Percentiles rank a stretch among this genome's conserved stretches.
phyloP scores from a whole-genome alignment of 2,888 invertebrate species.

The Herminia tarsipennalis region DNA sequence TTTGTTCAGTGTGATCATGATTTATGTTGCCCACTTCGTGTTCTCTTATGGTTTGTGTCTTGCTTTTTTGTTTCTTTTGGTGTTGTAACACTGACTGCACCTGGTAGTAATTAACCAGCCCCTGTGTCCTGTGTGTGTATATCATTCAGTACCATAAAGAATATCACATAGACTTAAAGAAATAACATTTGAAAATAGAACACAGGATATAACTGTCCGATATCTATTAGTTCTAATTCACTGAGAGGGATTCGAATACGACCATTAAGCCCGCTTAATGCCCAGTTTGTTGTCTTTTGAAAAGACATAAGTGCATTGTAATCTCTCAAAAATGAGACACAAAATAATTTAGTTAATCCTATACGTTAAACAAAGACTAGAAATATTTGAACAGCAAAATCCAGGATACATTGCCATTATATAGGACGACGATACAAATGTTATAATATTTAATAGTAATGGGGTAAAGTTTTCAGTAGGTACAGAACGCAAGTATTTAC shows the following conservation, averaged over 20 bases:
- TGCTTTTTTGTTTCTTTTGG: too few species aligned
- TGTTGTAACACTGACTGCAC: too few species aligned
- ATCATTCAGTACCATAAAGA: too few species aligned
- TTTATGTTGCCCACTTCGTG: too few species aligned
- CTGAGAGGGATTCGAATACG: slow-evolving; percentile 28
- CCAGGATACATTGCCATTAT: slow-evolving; percentile 16
- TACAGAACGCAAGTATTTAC: too few species aligned
- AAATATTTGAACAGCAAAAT: slow-evolving; percentile 19
- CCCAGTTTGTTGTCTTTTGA: slow-evolving; percentile 28
- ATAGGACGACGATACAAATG: slow-evolving; percentile 11
- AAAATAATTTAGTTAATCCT: slow-evolving; percentile 30
- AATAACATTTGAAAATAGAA: slow-evolving; percentile 8
- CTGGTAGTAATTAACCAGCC: too few species aligned
- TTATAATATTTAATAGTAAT: slow-evolving; percentile 10
- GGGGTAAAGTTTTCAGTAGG: too few species aligned
- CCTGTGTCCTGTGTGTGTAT: too few species aligned
- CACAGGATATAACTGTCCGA: slow-evolving; percentile 17
- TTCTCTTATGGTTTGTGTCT: too few species aligned
- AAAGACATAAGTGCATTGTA: slow-evolving; percentile 33
- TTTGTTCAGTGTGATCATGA: too few species aligned
- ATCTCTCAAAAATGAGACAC: slow-evolving; percentile 20
- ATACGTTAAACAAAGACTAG: slow-evolving; percentile 26
- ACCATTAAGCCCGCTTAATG: slow-evolving; percentile 31
- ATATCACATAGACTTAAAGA: too few species aligned
- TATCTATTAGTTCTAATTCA: slow-evolving; percentile 33